These are phyloP conservation scores for Hylaeus volcanicus DNA, from an alignment of 1,140 invertebrate genomes.

Conservation along the genomic window DNA sequence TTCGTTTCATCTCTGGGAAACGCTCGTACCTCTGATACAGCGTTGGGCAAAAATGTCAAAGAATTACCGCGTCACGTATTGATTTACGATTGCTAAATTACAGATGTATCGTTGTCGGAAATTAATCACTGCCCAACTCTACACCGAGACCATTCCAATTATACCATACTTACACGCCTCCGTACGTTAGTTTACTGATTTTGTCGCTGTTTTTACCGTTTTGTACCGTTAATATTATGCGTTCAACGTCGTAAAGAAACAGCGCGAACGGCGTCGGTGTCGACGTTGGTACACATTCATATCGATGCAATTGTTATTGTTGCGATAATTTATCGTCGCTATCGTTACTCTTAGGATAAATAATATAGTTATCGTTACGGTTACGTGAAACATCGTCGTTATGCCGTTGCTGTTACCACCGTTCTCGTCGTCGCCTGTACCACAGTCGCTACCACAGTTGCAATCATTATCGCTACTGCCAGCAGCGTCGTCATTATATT, in stretches of 20 bases:
- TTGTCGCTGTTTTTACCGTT: not conserved
- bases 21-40: not conserved
- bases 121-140: too few species aligned
- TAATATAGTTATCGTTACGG: conserved; percentile 40
- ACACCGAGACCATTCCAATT: too few species aligned
- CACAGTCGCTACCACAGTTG: conserved; percentile 19
- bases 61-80: too few species aligned
- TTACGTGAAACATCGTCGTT: conserved; percentile 18
- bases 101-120: too few species aligned
- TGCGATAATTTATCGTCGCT: conserved; percentile 7
- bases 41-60: too few species aligned
- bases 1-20: not conserved
- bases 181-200: not conserved
- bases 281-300: not conserved
- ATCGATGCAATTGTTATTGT: not conserved
- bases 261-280: not conserved
- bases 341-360: conserved; percentile 19
- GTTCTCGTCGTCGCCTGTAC: conserved; percentile 19
- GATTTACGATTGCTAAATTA: too few species aligned
- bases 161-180: not conserved
- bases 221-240: not conserved
- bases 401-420: conserved; percentile 10
- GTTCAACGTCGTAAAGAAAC: not conserved
- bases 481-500: conserved; percentile 60
- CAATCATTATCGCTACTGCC: conserved; percentile 44